These are phyloP conservation scores for Teleogryllus occipitalis DNA, from an alignment of 1,140 invertebrate genomes.

Conservation along the genomic window DNA sequence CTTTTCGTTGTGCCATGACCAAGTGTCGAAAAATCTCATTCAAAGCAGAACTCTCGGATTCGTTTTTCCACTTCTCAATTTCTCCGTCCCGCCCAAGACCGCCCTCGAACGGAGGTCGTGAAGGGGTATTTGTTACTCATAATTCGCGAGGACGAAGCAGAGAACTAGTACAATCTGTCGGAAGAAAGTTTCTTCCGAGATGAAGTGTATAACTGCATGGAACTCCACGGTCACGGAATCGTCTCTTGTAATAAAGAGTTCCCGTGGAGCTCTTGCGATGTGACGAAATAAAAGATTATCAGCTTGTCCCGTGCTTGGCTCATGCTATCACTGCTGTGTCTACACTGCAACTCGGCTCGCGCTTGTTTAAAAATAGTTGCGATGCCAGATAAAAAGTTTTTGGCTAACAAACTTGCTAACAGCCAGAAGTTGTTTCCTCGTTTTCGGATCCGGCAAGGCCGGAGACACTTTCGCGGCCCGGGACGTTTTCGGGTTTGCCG, in stretches of 20 bases:
- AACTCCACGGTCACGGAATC: not conserved
- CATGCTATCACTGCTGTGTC: not conserved
- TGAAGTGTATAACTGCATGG: not conserved
- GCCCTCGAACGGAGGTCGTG: not conserved
- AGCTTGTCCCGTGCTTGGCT: not conserved
- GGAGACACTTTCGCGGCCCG: not conserved
- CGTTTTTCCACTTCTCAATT: not conserved
- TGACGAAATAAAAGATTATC: conserved; percentile 5
- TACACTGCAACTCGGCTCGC: not conserved
- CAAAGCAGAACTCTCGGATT: not conserved
- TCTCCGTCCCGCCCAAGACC: not conserved
- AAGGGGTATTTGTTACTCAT: not conserved
- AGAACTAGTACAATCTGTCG: not conserved
- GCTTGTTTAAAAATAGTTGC: not conserved
- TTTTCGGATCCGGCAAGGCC: not conserved
- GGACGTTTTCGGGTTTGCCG: not conserved
- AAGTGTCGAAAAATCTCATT: not conserved
- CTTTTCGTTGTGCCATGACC: not conserved
- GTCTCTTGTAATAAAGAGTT: not conserved
- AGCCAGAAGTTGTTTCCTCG: not conserved
- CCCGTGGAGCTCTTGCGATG: not conserved
- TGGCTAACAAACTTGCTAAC: not conserved
- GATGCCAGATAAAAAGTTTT: conserved; percentile 1
- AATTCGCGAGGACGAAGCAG: not conserved
- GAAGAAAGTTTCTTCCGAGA: not conserved